Percentiles rank a stretch among this genome's conserved stretches.
Evolutionary conservation across 2,888 invertebrate species (phyloP).

Genomic region (Drosophila aldrichi): DNA sequence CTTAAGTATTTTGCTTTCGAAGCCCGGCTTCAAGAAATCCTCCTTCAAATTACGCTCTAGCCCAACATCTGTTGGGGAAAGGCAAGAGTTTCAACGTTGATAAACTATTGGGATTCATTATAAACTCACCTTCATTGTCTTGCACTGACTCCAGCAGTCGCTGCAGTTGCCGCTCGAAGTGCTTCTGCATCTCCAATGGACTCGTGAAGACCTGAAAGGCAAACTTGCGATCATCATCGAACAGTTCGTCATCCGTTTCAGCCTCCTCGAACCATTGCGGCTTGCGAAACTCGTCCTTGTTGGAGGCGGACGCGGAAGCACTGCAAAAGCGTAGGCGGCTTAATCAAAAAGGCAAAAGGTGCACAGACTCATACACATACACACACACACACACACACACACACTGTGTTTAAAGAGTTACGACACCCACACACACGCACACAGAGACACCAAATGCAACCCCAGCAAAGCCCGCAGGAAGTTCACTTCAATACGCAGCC

Average conservation of each 20-base stretch:
- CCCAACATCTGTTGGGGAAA: conserved; percentile 54
- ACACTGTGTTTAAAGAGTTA: conserved; percentile 1
- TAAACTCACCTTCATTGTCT: conserved; percentile 77
- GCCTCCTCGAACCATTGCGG: conserved; percentile 85
- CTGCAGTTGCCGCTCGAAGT: conserved; percentile 88
- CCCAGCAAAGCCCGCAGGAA: conserved; percentile 16
- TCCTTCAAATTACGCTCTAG: conserved; percentile 85
- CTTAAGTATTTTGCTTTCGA: conserved; percentile 82
- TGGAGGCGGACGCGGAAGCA: conserved; percentile 62
- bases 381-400: not conserved
- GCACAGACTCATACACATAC: not conserved
- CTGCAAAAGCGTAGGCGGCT: conserved; percentile 22
- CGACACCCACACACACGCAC: conserved; percentile 3
- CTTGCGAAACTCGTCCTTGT: conserved; percentile 85
- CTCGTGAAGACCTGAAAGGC: conserved; percentile 87
- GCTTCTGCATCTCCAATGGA: conserved; percentile 87
- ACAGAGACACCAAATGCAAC: not conserved
- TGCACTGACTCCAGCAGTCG: conserved; percentile 86
- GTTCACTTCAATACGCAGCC: conserved; percentile 70
- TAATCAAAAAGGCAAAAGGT: not conserved
- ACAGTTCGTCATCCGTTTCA: conserved; percentile 85
- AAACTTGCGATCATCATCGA: conserved; percentile 84
- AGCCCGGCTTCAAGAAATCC: conserved; percentile 87
- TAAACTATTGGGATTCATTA: not conserved
- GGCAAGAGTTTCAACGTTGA: not conserved